Evolutionary conservation across 2,888 invertebrate genomes (phyloP).

Genomic region (Stegophylla sp.): DNA sequence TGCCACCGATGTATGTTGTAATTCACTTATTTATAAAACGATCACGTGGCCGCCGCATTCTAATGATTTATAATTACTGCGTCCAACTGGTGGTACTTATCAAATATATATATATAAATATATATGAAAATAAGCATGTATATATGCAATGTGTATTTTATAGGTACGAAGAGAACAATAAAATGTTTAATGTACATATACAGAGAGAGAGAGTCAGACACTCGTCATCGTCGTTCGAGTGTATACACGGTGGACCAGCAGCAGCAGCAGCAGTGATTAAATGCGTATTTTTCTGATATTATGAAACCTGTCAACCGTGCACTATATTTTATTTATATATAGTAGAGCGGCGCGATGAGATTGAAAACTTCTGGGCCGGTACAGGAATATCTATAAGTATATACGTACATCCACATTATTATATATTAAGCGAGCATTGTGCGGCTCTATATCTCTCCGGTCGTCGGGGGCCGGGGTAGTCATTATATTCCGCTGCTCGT

Average conservation of each 20-base stretch:
- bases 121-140: too few species aligned
- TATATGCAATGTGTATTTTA: too few species aligned
- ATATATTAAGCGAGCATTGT: conserved; percentile 22
- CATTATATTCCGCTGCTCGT: conserved; percentile 50
- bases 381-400: background rate
- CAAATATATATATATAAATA: too few species aligned
- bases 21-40: too few species aligned
- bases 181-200: too few species aligned
- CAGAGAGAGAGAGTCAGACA: background rate
- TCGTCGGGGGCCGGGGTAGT: background rate
- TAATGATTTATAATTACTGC: too few species aligned
- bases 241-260: background rate
- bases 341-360: conserved; percentile 39
- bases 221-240: conserved; percentile 2
- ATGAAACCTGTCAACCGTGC: conserved; percentile 54
- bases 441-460: background rate
- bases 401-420: background rate
- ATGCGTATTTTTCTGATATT: conserved; percentile 23
- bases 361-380: conserved; percentile 48
- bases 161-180: too few species aligned
- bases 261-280: conserved; percentile 20
- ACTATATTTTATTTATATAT: background rate
- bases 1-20: too few species aligned
- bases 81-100: too few species aligned
- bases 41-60: too few species aligned